phyloP scores from a whole-genome alignment of 2,888 invertebrate genomes.

The Alloplasta piceator region DNA sequence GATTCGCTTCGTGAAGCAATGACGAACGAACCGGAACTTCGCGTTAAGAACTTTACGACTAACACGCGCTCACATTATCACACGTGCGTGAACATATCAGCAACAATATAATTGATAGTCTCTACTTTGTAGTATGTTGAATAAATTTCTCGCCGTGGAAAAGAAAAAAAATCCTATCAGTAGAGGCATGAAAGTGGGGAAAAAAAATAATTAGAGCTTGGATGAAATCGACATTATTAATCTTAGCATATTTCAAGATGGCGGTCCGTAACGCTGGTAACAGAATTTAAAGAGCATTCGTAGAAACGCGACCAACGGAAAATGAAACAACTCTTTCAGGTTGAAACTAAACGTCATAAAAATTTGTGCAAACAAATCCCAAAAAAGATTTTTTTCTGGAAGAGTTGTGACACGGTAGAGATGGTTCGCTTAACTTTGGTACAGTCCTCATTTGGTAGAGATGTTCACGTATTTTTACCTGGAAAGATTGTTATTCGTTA shows the following conservation, averaged over 20 bases:
- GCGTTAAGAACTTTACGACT: neutral
- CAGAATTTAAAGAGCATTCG: no score
- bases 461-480: no score
- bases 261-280: no score
- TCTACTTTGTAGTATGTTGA: conserved; percentile 23
- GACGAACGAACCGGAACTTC: conserved; percentile 47
- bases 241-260: neutral
- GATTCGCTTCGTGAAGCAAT: conserved; percentile 45
- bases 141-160: conserved; percentile 22
- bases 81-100: neutral
- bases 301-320: no score
- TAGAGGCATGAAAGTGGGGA: neutral
- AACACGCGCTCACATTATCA: neutral
- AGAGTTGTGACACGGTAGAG: no score
- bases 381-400: no score
- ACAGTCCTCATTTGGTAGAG: no score
- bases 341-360: no score
- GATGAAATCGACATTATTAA: conserved; percentile 28
- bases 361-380: no score
- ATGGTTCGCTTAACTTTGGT: no score
- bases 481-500: no score
- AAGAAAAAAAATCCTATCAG: neutral
- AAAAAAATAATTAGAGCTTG: neutral
- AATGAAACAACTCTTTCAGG: no score
- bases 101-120: conserved; percentile 10